A percentile compares a stretch with the other conserved stretches of the same genome.
These are phyloP conservation scores for Theristicus caerulescens DNA, from an alignment of 2,113 vertebrate genomes.

Conservation along the genomic window DNA sequence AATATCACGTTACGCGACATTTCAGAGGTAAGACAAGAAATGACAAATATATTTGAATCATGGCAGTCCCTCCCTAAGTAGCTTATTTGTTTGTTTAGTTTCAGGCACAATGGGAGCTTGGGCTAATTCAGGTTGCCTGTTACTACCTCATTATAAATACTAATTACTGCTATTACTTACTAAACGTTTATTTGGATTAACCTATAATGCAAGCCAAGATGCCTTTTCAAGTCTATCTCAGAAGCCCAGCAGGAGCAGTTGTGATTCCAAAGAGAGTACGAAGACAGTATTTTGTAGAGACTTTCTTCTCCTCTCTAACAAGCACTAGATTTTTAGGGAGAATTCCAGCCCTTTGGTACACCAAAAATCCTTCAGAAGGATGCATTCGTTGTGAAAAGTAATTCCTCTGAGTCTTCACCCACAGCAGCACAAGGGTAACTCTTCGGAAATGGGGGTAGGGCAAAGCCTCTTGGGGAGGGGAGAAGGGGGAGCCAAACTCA, in stretches of 20 bases:
- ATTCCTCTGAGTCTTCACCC: background rate
- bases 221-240: conserved; percentile 12
- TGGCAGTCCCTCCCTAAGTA: background rate
- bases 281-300: background rate
- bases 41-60: background rate
- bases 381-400: background rate
- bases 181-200: conserved; percentile 30
- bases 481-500: background rate
- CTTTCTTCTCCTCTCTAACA: background rate
- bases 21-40: background rate
- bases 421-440: background rate
- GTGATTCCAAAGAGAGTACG: background rate
- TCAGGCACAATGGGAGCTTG: background rate
- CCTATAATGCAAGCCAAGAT: background rate
- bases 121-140: conserved; percentile 2
- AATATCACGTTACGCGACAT: background rate
- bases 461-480: background rate
- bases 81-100: conserved; percentile 15
- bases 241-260: background rate
- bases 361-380: background rate
- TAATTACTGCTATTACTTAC: conserved; percentile 44
- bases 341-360: background rate
- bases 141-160: conserved; percentile 30
- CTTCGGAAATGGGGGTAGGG: background rate
- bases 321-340: background rate